phyloP scores from a whole-genome alignment of 2,888 invertebrate genomes.

The Neuroscelio doddi region DNA sequence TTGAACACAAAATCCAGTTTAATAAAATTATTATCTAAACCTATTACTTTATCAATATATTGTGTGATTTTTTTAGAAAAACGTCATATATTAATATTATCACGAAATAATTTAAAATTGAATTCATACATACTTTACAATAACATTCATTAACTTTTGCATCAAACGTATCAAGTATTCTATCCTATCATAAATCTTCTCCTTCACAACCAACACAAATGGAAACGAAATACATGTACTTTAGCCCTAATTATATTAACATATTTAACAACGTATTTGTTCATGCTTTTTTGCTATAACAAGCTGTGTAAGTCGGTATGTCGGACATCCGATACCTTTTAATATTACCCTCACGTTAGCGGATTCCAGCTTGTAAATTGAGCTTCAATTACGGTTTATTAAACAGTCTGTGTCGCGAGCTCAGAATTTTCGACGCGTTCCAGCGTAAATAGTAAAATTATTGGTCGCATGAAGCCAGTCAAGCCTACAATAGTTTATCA shows the following conservation, averaged over 20 bases:
- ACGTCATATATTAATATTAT: no score
- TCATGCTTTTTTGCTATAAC: neutral
- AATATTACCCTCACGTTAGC: conserved; percentile 4
- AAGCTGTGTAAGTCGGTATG: neutral
- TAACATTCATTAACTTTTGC: neutral
- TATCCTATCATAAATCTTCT: no score
- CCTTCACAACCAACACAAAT: no score
- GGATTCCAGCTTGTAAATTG: conserved; percentile 10
- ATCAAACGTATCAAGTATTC: no score
- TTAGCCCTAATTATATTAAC: conserved; percentile 22
- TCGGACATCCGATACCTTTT: neutral
- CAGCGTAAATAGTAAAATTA: conserved; percentile 29
- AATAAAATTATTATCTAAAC: no score
- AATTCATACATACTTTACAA: neutral
- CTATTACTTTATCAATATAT: no score
- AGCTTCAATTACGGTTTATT: conserved; percentile 14
- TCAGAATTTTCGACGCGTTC: conserved; percentile 11
- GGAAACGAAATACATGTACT: conserved; percentile 4
- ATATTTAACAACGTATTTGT: conserved; percentile 19
- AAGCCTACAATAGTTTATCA: conserved; percentile 51
- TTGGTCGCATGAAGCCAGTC: conserved; percentile 17
- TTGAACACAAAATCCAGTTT: no score
- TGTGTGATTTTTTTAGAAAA: no score
- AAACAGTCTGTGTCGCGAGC: conserved; percentile 8
- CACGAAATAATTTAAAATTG: neutral